Conservation (phyloP, 1,140 invertebrate species). For the Pentalonia nigronervosa region DNA sequence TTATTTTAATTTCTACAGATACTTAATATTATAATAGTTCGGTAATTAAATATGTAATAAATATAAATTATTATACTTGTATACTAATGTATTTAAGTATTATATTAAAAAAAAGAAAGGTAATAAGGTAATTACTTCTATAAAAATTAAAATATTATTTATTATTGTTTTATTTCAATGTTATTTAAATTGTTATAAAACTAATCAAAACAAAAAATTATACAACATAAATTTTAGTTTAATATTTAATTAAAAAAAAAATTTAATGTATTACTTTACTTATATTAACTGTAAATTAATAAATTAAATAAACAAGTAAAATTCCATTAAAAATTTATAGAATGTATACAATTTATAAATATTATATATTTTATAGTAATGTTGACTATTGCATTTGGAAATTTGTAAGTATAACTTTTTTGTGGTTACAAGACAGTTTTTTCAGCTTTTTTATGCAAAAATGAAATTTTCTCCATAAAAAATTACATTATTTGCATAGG, state of each 20-base stretch:
- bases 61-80: neutral
- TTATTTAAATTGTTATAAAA: too few species aligned
- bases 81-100: neutral
- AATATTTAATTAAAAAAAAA: too few species aligned
- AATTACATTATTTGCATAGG: neutral
- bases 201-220: too few species aligned
- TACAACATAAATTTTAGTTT: too few species aligned
- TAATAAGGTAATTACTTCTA: neutral
- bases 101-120: neutral
- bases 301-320: too few species aligned
- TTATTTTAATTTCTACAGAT: neutral
- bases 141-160: neutral
- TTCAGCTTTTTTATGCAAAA: neutral
- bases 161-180: too few species aligned
- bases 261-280: too few species aligned
- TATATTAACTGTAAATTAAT: too few species aligned
- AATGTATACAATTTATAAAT: too few species aligned
- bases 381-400: neutral
- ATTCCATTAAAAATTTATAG: too few species aligned
- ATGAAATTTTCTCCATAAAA: neutral
- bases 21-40: neutral
- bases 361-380: too few species aligned
- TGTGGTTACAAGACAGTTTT: neutral
- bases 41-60: neutral
- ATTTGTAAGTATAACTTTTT: neutral